Percentiles rank a stretch among this genome's conserved stretches.
Conservation (phyloP, 2,113 vertebrate species). For the Anoura caudifer region DNA sequence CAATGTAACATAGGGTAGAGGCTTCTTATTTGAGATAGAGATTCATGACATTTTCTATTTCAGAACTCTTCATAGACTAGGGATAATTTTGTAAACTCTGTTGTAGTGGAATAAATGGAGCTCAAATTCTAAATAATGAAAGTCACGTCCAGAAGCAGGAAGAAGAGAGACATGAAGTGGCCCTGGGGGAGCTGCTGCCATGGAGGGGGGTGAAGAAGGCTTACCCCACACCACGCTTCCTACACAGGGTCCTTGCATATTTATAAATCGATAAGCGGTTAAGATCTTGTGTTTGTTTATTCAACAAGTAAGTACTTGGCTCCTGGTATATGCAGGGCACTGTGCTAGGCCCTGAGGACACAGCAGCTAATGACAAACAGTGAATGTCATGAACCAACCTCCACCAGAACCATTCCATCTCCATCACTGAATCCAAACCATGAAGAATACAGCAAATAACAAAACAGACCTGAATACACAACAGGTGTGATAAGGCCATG, state of each 20-base stretch:
- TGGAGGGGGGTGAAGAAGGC: background rate
- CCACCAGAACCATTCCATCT: rapidly evolving
- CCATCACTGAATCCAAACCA: background rate
- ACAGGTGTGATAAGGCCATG: rapidly evolving
- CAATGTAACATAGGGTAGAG: background rate
- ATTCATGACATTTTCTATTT: background rate
- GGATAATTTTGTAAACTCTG: background rate
- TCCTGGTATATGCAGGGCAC: background rate
- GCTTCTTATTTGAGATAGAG: background rate
- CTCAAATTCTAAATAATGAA: background rate
- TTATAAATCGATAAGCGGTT: background rate
- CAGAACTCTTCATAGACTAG: background rate
- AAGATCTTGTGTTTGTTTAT: background rate
- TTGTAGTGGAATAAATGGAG: background rate
- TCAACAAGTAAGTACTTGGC: background rate
- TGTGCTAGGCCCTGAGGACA: background rate
- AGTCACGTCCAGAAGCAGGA: background rate
- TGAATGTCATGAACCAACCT: background rate
- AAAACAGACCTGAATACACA: rapidly evolving
- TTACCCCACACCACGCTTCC: rapidly evolving
- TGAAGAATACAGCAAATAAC: rapidly evolving
- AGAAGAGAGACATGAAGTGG: no score
- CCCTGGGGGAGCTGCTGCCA: background rate
- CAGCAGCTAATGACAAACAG: no score
- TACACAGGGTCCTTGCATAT: rapidly evolving